Evolutionary conservation across 2,113 vertebrate species (phyloP).

Genomic region (Austrofundulus limnaeus): DNA sequence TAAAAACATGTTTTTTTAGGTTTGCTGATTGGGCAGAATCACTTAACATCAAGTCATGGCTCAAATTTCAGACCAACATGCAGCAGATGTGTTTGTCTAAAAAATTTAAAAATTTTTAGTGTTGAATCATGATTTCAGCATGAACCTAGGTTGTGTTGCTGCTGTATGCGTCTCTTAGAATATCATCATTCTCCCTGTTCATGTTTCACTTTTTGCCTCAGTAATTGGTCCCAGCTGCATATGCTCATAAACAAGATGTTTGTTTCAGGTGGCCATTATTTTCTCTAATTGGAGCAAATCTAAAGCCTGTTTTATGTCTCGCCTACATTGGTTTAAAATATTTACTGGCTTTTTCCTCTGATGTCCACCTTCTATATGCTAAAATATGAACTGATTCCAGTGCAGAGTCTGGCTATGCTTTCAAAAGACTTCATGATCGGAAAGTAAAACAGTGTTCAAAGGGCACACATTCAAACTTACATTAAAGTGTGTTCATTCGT

Average conservation of each 20-base stretch:
- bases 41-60: too few species aligned
- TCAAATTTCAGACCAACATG: too few species aligned
- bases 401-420: too few species aligned
- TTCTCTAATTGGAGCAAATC: neutral
- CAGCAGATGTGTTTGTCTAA: too few species aligned
- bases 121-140: neutral
- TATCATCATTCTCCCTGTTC: neutral
- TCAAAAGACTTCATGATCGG: too few species aligned
- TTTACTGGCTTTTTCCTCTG: neutral
- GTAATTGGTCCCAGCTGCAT: constrained; percentile 14
- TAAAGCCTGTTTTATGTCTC: neutral
- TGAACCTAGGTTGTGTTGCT: neutral
- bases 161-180: neutral
- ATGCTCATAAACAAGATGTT: constrained; percentile 1
- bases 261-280: constrained; percentile 5
- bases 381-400: too few species aligned
- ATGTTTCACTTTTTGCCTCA: neutral
- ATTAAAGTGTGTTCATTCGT: too few species aligned
- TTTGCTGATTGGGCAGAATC: too few species aligned
- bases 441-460: too few species aligned
- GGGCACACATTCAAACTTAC: too few species aligned
- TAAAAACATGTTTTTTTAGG: too few species aligned
- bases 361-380: neutral
- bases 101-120: neutral
- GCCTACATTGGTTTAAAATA: neutral